Evolutionary conservation across 2,113 vertebrate genomes (phyloP), one percentile per base, ranked within the genome.

Genomic region (Atlantisia rogersi): DNA sequence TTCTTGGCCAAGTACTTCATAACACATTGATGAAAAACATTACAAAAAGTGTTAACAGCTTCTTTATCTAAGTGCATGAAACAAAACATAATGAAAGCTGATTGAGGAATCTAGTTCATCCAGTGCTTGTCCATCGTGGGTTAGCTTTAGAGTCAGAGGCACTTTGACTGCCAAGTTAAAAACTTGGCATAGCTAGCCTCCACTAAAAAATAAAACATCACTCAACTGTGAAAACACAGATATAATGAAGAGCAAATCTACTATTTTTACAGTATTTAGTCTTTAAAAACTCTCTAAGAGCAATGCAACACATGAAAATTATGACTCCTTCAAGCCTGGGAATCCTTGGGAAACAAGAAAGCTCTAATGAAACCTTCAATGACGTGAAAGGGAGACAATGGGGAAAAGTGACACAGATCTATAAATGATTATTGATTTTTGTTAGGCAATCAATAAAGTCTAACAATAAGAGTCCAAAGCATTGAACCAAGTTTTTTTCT

Each of bases 241-340:
- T 11, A 14, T 20, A 65, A 62, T 10, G 3, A 76, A 79, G 17
- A 58, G 12, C 1, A 92, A 91, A 50, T 5, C 11, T 59, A 42
- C 17, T 68, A 21, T 35, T 85, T 93, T 82, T 77, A 69, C 22
- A 74, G 26, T 46, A 59, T 39, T 59, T 74, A 74, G 37, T 70
- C 10, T 58, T 46, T 35, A 85, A 92, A 90, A 82, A 46, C 32
- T 81, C 35, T 91, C 28, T 59, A 70, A 46, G 11, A 78, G 31
- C 24, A 93, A 80, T 0, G 0, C 11, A 58, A 58, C 8, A 28
- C 0, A 0, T 35, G 19, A 70, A 74, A 79, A 86, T 70, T 20
- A 29, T 22, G 46, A 71, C 11, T 62, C 5, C 20, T 82, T 50
- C 56, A 63, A 14, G 50, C 25, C 11, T 2, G 1, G 10, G 31